A percentile compares a stretch with the other conserved stretches of the same genome.
Evolutionary conservation across 1,140 invertebrate species (phyloP).

Genomic region (Phymorhynchus buccinoides): DNA sequence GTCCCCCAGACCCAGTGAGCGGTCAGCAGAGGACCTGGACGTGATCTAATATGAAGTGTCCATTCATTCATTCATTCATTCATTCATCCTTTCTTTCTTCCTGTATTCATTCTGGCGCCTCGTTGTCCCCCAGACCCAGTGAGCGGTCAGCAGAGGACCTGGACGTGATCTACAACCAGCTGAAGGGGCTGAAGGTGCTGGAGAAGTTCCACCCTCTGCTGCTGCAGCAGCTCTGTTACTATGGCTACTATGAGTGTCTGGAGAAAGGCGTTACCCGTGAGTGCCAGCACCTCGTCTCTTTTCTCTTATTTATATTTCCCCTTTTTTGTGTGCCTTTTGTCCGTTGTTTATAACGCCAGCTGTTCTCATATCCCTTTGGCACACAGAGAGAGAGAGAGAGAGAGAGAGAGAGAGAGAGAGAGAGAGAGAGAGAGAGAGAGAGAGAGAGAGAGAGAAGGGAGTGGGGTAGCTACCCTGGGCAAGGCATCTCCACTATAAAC

Average conservation of each 20-base stretch:
- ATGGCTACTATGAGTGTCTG: conserved; percentile 81
- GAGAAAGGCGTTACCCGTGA: conserved; percentile 86
- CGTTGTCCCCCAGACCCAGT: conserved; percentile 79
- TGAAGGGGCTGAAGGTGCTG: conserved; percentile 77
- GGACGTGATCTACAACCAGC: conserved; percentile 72
- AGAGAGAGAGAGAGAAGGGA: no score
- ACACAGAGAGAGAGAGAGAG: no score
- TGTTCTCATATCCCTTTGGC: no score
- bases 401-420: no score
- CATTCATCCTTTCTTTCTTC: not conserved
- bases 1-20: conserved; percentile 83
- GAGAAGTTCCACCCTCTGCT: conserved; percentile 81
- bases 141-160: conserved; percentile 83
- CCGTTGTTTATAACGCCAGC: no score
- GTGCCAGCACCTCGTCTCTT: conserved; percentile 63
- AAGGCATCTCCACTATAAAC: no score
- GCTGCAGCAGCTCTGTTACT: conserved; percentile 82
- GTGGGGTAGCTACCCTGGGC: no score
- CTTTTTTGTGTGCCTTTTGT: no score
- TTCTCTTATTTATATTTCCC: no score
- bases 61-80: not conserved
- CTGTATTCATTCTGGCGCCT: no score
- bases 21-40: conserved; percentile 81
- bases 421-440: no score
- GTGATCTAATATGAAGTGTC: conserved; percentile 65